Conservation (phyloP, 2,797 vertebrate genomes). For the Sphenopsis melanotis region DNA sequence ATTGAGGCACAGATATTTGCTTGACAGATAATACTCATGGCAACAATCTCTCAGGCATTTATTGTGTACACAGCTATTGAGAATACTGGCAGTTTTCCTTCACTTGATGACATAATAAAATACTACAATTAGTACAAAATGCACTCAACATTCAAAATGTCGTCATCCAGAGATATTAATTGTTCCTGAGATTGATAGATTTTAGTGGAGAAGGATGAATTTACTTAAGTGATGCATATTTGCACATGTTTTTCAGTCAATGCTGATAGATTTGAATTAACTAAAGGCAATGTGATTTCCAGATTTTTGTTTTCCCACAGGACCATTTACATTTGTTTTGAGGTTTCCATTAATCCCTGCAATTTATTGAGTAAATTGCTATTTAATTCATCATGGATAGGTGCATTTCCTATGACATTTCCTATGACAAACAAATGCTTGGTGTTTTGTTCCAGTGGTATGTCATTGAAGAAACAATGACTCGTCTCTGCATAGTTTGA, state of each 20-base stretch:
- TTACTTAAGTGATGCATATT: background rate
- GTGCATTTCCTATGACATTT: constrained; percentile 44
- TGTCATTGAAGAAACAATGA: background rate
- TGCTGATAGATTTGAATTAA: constrained; percentile 47
- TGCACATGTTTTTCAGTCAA: background rate
- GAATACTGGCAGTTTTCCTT: constrained; percentile 32
- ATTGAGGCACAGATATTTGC: constrained; percentile 29
- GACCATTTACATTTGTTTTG: constrained; percentile 43
- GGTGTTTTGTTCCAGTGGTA: constrained; percentile 19
- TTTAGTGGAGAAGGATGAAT: constrained; percentile 18
- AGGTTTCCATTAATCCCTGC: background rate
- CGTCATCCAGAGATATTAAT: background rate
- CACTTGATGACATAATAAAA: constrained; percentile 51
- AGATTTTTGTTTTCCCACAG: background rate
- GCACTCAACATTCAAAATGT: background rate
- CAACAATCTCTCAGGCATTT: constrained; percentile 54
- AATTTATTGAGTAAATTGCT: constrained; percentile 52
- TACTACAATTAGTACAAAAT: constrained; percentile 39
- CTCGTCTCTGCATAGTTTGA: background rate
- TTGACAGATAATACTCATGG: constrained; percentile 41
- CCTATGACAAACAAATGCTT: background rate
- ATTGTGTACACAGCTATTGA: constrained; percentile 27
- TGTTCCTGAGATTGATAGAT: background rate
- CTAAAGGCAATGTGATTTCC: constrained; percentile 42
- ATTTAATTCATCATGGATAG: constrained; percentile 53